Percentiles rank a stretch among this genome's conserved stretches.
These are phyloP conservation scores for Myoxocephalus aenaeus DNA, from an alignment of 2,797 vertebrate species.

Conservation along the genomic window DNA sequence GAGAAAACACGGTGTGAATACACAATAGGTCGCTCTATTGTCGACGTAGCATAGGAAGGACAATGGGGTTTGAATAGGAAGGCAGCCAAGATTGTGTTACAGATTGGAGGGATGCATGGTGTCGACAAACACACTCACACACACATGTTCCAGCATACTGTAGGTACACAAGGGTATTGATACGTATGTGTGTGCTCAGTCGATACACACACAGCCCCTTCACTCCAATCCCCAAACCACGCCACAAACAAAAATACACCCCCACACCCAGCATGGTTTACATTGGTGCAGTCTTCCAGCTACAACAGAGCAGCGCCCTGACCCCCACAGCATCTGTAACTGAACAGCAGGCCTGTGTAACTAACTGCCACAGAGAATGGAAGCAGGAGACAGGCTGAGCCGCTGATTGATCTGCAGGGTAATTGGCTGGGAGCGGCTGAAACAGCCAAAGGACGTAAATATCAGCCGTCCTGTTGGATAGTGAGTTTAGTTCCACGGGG, in stretches of 20 bases:
- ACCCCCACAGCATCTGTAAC: constrained; percentile 68
- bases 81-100: constrained; percentile 37
- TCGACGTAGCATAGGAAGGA: constrained; percentile 31
- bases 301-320: constrained; percentile 39
- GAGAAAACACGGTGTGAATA: constrained; percentile 35
- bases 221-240: constrained; percentile 28
- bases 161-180: constrained; percentile 6
- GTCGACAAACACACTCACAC: constrained; percentile 23
- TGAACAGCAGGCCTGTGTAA: constrained; percentile 71
- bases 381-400: constrained; percentile 60
- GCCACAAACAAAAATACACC: constrained; percentile 26
- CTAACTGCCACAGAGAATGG: constrained; percentile 65
- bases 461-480: constrained; percentile 60
- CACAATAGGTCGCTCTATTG: constrained; percentile 46
- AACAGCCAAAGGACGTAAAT: constrained; percentile 71
- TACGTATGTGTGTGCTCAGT: constrained; percentile 20
- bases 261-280: constrained; percentile 29
- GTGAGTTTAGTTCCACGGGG: constrained; percentile 62
- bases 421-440: constrained; percentile 70
- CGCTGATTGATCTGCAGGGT: constrained; percentile 76
- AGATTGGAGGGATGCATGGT: constrained; percentile 20
- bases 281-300: constrained; percentile 41
- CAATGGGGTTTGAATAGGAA: constrained; percentile 41
- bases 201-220: constrained; percentile 4
- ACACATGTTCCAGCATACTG: constrained; percentile 12